Percentiles rank a stretch among this genome's conserved stretches.
phyloP scores from a whole-genome alignment of 2,797 vertebrate genomes.

The Pachyuromys duprasi region DNA sequence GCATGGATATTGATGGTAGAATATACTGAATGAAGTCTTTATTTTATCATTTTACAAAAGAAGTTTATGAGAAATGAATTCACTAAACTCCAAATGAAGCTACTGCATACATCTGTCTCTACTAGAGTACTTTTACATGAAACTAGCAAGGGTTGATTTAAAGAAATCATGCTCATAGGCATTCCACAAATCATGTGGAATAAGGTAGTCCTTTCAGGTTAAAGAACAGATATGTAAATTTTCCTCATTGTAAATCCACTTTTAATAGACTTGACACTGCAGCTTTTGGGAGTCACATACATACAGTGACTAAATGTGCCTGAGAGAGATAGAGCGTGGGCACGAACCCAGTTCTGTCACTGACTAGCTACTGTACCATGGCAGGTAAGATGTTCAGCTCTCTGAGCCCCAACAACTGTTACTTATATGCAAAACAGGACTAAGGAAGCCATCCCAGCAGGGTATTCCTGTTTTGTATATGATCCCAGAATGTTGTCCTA shows the following conservation, averaged over 20 bases:
- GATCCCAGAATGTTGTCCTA: neutral
- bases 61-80: conserved; percentile 28
- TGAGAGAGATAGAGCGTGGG: neutral
- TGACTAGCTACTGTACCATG: neutral
- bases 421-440: neutral
- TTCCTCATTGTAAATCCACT: neutral
- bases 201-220: neutral
- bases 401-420: neutral
- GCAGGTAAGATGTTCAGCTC: neutral
- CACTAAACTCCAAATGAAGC: conserved; percentile 25
- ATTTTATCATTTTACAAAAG: conserved; percentile 36
- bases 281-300: neutral
- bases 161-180: neutral
- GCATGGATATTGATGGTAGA: neutral
- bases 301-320: neutral
- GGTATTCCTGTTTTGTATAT: neutral
- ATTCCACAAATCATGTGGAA: neutral
- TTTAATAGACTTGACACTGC: neutral
- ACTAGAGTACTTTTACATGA: conserved; percentile 7
- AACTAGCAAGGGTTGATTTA: neutral
- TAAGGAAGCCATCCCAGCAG: too few species aligned
- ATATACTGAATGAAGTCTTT: neutral
- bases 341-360: neutral
- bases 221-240: neutral
- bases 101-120: neutral